These are phyloP conservation scores for Pycnonotus jocosus DNA, from an alignment of 2,113 vertebrate species.

Conservation along the genomic window DNA sequence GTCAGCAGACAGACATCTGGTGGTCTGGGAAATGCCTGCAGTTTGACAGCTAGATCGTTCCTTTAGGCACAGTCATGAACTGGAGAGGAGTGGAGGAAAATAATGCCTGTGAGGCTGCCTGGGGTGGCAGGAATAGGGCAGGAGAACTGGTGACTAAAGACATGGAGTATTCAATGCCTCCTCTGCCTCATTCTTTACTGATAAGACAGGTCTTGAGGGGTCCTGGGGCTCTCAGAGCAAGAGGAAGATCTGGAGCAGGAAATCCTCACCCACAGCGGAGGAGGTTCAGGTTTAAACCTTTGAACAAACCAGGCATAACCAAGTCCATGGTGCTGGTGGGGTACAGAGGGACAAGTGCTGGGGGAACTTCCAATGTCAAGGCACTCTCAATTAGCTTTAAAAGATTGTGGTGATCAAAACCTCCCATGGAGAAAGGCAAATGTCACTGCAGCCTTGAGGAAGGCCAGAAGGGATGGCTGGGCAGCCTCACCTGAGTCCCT, in stretches of 20 bases:
- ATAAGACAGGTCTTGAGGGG: neutral
- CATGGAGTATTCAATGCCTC: neutral
- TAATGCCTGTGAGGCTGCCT: neutral
- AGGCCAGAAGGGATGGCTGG: neutral
- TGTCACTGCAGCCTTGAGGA: neutral
- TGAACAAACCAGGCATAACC: neutral
- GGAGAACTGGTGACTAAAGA: neutral
- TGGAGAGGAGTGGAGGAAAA: neutral
- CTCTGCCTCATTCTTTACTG: neutral
- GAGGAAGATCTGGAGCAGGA: neutral
- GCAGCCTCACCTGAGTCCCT: neutral
- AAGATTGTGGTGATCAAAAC: neutral
- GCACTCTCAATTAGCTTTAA: neutral
- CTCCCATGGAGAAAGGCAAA: neutral
- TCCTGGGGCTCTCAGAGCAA: neutral
- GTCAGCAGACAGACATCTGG: slow-evolving; percentile 1
- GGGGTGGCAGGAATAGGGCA: neutral
- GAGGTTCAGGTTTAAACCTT: neutral
- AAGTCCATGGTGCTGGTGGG: neutral
- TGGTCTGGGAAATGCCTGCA: slow-evolving; percentile 37
- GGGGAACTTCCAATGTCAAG: neutral
- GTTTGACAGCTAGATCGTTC: slow-evolving; percentile 45
- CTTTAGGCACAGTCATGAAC: slow-evolving; percentile 50
- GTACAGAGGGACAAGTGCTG: neutral
- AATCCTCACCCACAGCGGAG: neutral